Evolutionary conservation across 2,797 vertebrate genomes (phyloP), one percentile per base, ranked within the genome.

Genomic region (Gymnoscopelus microlampas): DNA sequence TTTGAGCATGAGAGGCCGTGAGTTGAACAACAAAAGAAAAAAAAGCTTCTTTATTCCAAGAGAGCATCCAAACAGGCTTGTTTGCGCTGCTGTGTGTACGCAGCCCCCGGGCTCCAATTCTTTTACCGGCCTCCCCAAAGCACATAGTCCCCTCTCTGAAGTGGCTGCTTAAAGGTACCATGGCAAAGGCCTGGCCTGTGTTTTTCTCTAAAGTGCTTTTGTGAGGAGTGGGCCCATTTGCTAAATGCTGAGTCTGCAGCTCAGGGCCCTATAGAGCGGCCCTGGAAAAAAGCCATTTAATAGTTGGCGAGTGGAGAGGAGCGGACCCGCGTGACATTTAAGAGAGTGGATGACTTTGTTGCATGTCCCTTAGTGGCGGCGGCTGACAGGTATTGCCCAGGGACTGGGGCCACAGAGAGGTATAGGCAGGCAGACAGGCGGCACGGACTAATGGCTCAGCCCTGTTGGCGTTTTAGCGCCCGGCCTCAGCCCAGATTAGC

Each of bases 221-320:
- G 85, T 89, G 77, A 79, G 47, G 76, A 87, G 80, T 66, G 82
- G 73, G 76, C 80, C 83, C 84, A 93, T 93, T 94, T 93, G 78
- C 74, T 78, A 72, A 83, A 76, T 90, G 92, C 91, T 94, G 93
- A 94, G 87, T 57, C 73, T 73, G 91, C 93, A 92, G 89, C 91
- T 91, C 81, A 67, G 62, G 66, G 3, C 66, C 80, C 76, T 73
- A 44, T 44, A 80, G 81, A 66, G 15, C 73, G 58, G 77, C 85
- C 57, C 74, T 53, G 74, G 66, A 85, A 87, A 44, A 91, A 89
- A 93, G 86, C 68, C 86, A 91, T 93, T 93, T 93, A 92, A 87
- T 85, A 74, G 84, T 87, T 70, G 73, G 85, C 57, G 47, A 78
- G 70, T 69, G 24, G 58, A 86, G 80, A 72, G 76, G 71, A 68